Conservation (phyloP, 53 echinoderm and acorn worm genomes). For the Pentamera pediparva region DNA sequence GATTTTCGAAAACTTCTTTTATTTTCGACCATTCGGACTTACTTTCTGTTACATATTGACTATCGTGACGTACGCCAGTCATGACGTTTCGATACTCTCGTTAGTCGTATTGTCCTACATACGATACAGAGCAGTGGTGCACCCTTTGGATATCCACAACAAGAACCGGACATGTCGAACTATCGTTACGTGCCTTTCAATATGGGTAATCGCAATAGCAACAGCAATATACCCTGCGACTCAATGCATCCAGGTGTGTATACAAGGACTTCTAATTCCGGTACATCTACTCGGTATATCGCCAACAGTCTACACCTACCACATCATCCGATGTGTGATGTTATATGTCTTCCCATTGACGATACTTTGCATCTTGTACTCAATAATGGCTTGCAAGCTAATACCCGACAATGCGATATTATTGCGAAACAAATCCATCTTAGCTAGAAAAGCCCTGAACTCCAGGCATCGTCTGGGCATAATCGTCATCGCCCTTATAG, state of each 20-base stretch:
- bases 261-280: not conserved
- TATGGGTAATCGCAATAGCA: not conserved
- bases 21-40: not conserved
- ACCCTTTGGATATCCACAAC: not conserved
- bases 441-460: not conserved
- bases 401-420: not conserved
- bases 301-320: not conserved
- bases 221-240: not conserved
- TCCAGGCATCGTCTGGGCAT: constrained; percentile 8
- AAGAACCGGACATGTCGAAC: no score
- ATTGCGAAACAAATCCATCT: not conserved
- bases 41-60: not conserved
- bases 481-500: not conserved
- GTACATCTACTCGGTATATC: not conserved
- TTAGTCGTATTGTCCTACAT: constrained; percentile 4
- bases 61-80: not conserved
- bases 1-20: constrained; percentile 5
- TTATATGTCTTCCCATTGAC: not conserved
- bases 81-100: constrained; percentile 14
- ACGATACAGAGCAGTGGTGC: constrained; percentile 25
- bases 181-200: not conserved
- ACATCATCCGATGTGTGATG: not conserved
- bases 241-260: not conserved
- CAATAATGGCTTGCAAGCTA: constrained; percentile 8
- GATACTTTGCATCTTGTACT: not conserved